Base-by-base conservation (phyloP, 2,888 invertebrate species). In the Stegophylla sp. region DNA sequence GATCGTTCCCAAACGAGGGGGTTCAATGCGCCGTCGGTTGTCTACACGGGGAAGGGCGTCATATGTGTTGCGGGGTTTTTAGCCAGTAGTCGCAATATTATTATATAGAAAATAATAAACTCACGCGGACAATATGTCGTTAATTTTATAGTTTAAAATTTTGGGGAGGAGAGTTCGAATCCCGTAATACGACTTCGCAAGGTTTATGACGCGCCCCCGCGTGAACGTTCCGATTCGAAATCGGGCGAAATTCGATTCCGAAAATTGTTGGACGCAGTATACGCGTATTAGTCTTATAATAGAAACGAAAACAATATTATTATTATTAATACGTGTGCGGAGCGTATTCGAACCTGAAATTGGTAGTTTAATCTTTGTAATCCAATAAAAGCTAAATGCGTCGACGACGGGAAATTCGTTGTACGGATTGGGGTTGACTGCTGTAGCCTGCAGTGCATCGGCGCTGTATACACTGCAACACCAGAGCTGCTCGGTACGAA, bases 381-480 rank as follows among this genome's bases (percentile, higher is more conserved):
- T 75, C 75, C 64, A 26, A 75, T 75, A 63, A 75, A 51, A 64
- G 48, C 51, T 23, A 53, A 64, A 75, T 34, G 75, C 51, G 75
- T 64, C 3, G 51, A 64, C 64, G 75, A 64, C 64, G 75, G 51
- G 26, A 51, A 75, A 64, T 64, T 64, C 17, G 75, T 48, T 59
- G 61, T 28, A 28, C 17, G 7, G 3, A 17, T 26, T 48, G 13
- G 26, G 59, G 73, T 53, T 3, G 34, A 34, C 34, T 34, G 56
- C 20, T 13, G 51, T 34, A 9, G 20, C 23, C n/a, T n/a, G n/a
- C n/a, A n/a, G n/a, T n/a, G 34, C 34, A 34, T 5, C 34, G 7
- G 34, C 34, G 34, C n/a, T 15, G 13, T 26, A 26, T 12, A 9
- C 15, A 20, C 13, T 4, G 15, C 26, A n/a, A n/a, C n/a, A n/a